Evolutionary conservation across 2,797 vertebrate genomes (phyloP).

Genomic region (Pseudopleuronectes americanus): DNA sequence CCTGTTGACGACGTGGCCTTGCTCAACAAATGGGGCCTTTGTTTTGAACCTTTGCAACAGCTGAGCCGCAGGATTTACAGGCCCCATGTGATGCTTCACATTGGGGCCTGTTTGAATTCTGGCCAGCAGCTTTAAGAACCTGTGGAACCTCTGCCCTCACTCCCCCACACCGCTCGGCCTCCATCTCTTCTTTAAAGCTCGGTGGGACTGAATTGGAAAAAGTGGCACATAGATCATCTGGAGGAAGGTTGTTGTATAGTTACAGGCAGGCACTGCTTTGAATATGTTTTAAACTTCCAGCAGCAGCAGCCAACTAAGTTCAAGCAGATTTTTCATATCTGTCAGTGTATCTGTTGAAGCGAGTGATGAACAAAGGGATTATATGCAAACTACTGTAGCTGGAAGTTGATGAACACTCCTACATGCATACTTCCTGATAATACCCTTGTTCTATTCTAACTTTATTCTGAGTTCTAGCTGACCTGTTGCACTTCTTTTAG

Average conservation of each 20-base stretch:
- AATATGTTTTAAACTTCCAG: background rate
- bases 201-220: slow-evolving; percentile 15
- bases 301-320: background rate
- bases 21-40: slow-evolving; percentile 15
- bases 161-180: slow-evolving; percentile 34
- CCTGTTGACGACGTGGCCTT: slow-evolving; percentile 2
- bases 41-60: slow-evolving; percentile 34
- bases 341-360: background rate
- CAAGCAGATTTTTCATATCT: background rate
- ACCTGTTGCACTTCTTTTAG: background rate
- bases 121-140: slow-evolving; percentile 49
- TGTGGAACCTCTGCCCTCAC: slow-evolving; percentile 30
- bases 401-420: slow-evolving; percentile 1
- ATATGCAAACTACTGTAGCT: background rate
- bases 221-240: slow-evolving; percentile 26
- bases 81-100: slow-evolving; percentile 32
- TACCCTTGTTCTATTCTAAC: background rate
- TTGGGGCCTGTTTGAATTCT: slow-evolving; percentile 34
- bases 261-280: slow-evolving; percentile 5
- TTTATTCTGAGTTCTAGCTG: background rate
- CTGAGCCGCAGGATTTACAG: slow-evolving; percentile 38
- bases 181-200: slow-evolving; percentile 46
- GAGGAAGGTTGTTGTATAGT: slow-evolving; percentile 9
- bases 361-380: slow-evolving; percentile 5
- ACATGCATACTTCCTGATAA: slow-evolving; percentile 3